Evolutionary conservation across 2,113 vertebrate species (phyloP), one percentile per base, ranked within the genome.

Genomic region (Lycaon pictus): DNA sequence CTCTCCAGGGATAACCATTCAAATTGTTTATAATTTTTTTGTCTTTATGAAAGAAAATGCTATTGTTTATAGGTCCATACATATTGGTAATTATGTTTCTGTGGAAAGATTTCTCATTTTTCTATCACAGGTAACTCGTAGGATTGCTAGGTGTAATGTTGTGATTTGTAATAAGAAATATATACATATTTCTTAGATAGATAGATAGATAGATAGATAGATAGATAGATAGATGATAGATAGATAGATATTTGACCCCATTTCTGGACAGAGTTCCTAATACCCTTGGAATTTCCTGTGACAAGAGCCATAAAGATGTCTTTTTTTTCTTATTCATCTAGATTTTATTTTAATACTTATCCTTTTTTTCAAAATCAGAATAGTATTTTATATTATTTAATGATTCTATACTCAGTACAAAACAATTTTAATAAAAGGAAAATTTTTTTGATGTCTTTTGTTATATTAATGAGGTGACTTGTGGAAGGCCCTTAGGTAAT

Each of bases 341-440:
- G 5, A 93, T 82, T 95, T 55, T 55, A 83, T 62, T 95, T 82
- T 58, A 29, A 84, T 91, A 83, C 48, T 67, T 81, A 25, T 2
- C 69, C 22, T 72, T 71, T 88, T 90, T 83, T 74, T 43, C 17
- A 81, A 74, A 86, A 80, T 80, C 63, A 87, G 88, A 92, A 71
- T 55, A 81, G 19, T 67, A 60, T 43, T 43, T 43, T 43, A 43
- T 84, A 35, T 90, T 90, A 55, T 62, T 90, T 56, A 53, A 12
- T 86, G 5, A 62, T 90, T 87, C 80, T 20, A 58, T 77, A 79
- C 17, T 71, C 35, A 69, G 2, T 76, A 77, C 69, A 90, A 90
- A 69, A 76, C 58, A 80, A 15, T 96, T 96, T 89, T 90, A 37
- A 69, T 90, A 55, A 86, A 84, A 81, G 12, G 16, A 37, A 62